Evolutionary conservation across 2,113 vertebrate species (phyloP), one percentile per base, ranked within the genome.

Genomic region (Tautogolabrus adspersus): DNA sequence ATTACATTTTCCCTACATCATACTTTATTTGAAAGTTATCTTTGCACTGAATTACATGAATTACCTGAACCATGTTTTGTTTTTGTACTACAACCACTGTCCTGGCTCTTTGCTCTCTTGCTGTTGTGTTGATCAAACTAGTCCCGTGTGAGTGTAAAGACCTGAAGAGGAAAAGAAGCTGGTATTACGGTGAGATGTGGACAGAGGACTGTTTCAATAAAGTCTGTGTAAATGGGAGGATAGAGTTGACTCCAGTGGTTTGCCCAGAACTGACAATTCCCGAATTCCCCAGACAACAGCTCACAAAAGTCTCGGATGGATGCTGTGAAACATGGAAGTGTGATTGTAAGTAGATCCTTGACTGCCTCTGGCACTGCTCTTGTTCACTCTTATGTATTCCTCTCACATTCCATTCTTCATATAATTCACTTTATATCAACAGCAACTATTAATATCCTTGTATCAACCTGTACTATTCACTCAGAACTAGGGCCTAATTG

Each of bases 321-420:
- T 95, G 94, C 85, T 94, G 93, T 86, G 76, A 90, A 44, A 84
- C 34, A 15, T 90, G 77, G 75, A 67, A 81, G 34, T 95, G 94
- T 88, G 85, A 94, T 67, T 94, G 94, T 95, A 72, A 94, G 94
- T 93, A 47, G 47, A 49, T 40, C 26, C 6, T 4, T 0, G 5
- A 52, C 21, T 47, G 7, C 22, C 0, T 62, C 51, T 37, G 26
- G 21, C 11, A 21, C 34, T 58, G 5, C 10, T 16, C 54, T 51
- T 56, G 13, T 58, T 10, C 5, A 22, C 3, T 44, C 16, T 55
- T 6, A 21, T 47, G 30, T 47, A 30, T 57, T 5, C 23, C 30
- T 8, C 21, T 3, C 7, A 22, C 10, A n/a, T 22, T 16, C 2
- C 10, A 34, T 68, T 5, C 37, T 22, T 18, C 22, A 1, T 26